These are phyloP conservation scores for Metalampra italica DNA, from an alignment of 2,888 invertebrate species.

Conservation along the genomic window DNA sequence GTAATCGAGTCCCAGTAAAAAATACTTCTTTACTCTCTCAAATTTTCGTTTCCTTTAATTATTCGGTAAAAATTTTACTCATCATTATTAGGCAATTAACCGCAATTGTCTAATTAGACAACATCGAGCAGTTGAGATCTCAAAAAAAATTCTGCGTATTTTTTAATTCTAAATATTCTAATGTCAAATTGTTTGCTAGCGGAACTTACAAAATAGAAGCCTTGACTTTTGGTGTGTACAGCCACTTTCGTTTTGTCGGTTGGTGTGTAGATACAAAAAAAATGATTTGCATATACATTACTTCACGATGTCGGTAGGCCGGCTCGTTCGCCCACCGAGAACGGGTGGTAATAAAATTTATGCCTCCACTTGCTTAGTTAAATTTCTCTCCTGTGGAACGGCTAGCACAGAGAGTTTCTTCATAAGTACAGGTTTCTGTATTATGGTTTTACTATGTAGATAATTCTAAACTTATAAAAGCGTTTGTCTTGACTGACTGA, in stretches of 20 bases:
- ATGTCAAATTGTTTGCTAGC: constrained; percentile 1
- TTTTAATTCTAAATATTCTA: neutral
- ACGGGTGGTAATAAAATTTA: constrained; percentile 5
- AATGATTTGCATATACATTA: constrained; percentile 13
- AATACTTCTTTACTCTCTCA: no score
- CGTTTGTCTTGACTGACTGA: neutral
- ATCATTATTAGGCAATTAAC: neutral
- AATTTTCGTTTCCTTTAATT: no score
- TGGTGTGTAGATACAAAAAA: constrained; percentile 15
- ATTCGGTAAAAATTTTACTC: neutral
- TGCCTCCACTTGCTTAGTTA: constrained; percentile 1
- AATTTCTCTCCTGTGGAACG: constrained; percentile 8
- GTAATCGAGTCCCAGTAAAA: no score
- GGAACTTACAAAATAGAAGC: constrained; percentile 18
- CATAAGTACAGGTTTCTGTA: neutral
- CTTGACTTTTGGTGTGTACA: constrained; percentile 29
- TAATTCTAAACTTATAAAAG: neutral
- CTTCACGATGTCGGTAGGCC: neutral
- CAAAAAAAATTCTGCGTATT: neutral
- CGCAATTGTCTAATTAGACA: constrained; percentile 1
- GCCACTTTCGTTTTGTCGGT: constrained; percentile 25
- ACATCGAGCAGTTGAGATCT: neutral
- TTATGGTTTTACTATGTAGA: neutral
- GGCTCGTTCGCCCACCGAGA: constrained; percentile 5
- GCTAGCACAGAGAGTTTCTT: neutral